Percentiles rank a stretch among this genome's conserved stretches.
Evolutionary conservation across 2,888 invertebrate genomes (phyloP).

Genomic region (Sclerodermus sp.): DNA sequence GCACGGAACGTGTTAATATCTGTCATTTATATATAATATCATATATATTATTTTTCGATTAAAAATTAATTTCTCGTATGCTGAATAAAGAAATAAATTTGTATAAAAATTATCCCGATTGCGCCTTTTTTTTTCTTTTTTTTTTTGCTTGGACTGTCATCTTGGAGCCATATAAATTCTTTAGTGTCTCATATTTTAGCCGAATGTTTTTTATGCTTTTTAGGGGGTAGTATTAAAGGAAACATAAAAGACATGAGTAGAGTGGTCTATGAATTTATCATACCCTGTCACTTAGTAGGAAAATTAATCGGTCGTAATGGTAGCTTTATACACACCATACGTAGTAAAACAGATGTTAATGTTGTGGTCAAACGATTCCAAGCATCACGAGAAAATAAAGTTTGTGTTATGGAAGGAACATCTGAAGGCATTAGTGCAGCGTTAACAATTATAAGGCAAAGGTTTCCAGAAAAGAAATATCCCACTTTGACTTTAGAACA

Average conservation of each 20-base stretch:
- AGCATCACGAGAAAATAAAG: conserved; percentile 72
- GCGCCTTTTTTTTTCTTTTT: no score
- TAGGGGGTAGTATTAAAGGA: conserved; percentile 53
- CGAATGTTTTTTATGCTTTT: no score
- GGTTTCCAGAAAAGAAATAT: conserved; percentile 80
- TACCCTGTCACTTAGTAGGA: conserved; percentile 78
- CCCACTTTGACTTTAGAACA: conserved; percentile 73
- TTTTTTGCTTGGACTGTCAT: no score
- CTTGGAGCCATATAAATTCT: no score
- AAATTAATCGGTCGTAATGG: conserved; percentile 85
- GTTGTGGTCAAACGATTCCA: conserved; percentile 80
- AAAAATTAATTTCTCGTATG: no score
- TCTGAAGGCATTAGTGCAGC: conserved; percentile 80
- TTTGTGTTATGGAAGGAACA: conserved; percentile 84
- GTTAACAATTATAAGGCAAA: conserved; percentile 79
- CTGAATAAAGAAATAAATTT: no score
- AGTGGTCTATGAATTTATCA: conserved; percentile 71
- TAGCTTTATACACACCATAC: conserved; percentile 77
- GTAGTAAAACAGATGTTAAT: conserved; percentile 75
- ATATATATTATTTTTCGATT: no score
- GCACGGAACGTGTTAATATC: no score
- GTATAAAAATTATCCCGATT: no score
- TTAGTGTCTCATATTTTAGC: no score
- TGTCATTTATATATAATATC: no score
- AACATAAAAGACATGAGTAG: conserved; percentile 36